phyloP scores from a whole-genome alignment of 2,888 invertebrate species.

The Oxycera nigricornis region DNA sequence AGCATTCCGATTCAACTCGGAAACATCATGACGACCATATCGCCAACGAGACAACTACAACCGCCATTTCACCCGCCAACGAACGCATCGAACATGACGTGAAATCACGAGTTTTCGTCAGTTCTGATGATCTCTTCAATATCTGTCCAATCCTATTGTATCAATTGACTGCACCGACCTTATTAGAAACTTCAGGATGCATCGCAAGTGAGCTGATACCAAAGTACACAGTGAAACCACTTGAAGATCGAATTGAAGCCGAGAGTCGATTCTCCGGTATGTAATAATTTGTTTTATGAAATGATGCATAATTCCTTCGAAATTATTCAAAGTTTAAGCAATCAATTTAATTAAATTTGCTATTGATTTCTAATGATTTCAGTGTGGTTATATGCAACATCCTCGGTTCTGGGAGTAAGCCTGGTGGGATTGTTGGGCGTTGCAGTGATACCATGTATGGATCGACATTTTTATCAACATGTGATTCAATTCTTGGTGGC shows the following conservation, averaged over 20 bases:
- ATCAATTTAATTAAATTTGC: slow-evolving; percentile 11
- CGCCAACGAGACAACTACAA: not conserved
- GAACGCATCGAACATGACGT: slow-evolving; percentile 1
- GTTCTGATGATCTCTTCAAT: slow-evolving; percentile 59
- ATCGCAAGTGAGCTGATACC: slow-evolving; percentile 60
- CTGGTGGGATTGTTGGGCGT: slow-evolving; percentile 87
- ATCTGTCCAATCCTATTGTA: slow-evolving; percentile 75
- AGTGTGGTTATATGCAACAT: slow-evolving; percentile 85
- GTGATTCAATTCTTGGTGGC: slow-evolving; percentile 91
- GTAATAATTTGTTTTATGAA: no score
- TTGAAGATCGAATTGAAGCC: slow-evolving; percentile 45
- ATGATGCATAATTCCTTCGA: not conserved
- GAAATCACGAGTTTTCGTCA: slow-evolving; percentile 40
- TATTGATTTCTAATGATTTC: slow-evolving; percentile 45
- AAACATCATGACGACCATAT: slow-evolving; percentile 15
- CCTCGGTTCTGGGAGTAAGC: slow-evolving; percentile 84
- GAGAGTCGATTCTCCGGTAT: slow-evolving; percentile 54
- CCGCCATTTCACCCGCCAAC: not conserved
- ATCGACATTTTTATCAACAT: slow-evolving; percentile 85
- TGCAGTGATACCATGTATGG: slow-evolving; percentile 90
- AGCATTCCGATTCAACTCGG: slow-evolving; percentile 52
- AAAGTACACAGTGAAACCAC: slow-evolving; percentile 48
- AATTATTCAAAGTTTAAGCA: not conserved
- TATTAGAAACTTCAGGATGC: slow-evolving; percentile 66
- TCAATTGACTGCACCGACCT: slow-evolving; percentile 68